Base-by-base conservation (phyloP, 2,797 vertebrate species). In the Silurus lanzhouensis region DNA sequence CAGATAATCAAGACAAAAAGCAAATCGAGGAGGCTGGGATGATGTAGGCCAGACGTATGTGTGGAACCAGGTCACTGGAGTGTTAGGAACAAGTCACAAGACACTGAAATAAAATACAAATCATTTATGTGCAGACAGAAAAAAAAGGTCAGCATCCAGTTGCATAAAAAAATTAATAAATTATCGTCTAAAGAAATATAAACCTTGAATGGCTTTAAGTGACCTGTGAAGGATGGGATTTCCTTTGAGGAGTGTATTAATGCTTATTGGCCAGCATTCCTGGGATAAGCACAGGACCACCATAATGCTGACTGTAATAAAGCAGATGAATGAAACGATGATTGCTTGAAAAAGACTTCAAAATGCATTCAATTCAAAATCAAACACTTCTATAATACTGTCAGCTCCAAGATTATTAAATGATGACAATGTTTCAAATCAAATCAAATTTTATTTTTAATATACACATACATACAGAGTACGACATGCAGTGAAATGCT, bases 1-100 rank as follows among this genome's bases (percentile, higher is more conserved):
- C 48, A 76, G 55, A 55, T 44, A 89, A 79, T 55, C 55, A 80
- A 87, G 77, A 85, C 81, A 19, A 85, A 70, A 79, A 81, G 60
- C 22, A 64, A 89, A 81, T 78, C 17, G 67, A 86, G 70, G 20
- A 19, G 83, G 72, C 71, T 75, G 76, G 66, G 66, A 17, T 44
- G 75, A 83, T 83, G 82, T 74, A 44, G 66, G 58, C 74, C 75
- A 83, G 55, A 17, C 12, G 55, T 22, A 76, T n/a, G 48, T 58
- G 22, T 74, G 78, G n/a, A 78, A 71, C 17, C 72, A 6, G 72
- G 74, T 83, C 64, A 86, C 17, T 63, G 72, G 57, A 63, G 64
- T 52, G 44, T 52, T 52, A 78, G 6, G 57, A 83, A 63, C n/a
- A 48, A 86, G 64, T 61, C 55, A 38, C 44, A 22, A 22, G 78